Evolutionary conservation across 1,140 invertebrate genomes (phyloP).

Genomic region (Sipha flava): DNA sequence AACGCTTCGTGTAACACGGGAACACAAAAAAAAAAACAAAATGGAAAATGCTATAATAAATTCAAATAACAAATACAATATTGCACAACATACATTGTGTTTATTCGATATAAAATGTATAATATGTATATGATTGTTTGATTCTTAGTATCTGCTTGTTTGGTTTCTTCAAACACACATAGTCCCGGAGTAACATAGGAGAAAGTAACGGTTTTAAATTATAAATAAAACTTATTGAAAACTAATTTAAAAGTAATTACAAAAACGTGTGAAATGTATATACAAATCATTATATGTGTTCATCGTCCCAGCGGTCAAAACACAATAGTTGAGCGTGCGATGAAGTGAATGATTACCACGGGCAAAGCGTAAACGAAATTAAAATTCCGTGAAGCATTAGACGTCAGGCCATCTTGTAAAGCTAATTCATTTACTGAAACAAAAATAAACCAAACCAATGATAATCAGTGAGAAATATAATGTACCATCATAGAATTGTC

Average conservation of each 20-base stretch:
- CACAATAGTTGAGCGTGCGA: not conserved
- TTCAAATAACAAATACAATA: too few relatives aligned
- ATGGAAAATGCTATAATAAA: too few relatives aligned
- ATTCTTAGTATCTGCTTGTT: too few relatives aligned
- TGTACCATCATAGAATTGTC: too few relatives aligned
- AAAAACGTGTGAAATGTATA: not conserved
- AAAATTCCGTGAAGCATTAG: not conserved
- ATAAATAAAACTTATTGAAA: not conserved
- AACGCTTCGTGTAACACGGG: too few relatives aligned
- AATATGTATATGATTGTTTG: too few relatives aligned
- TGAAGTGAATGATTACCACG: not conserved
- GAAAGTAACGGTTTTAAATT: too few relatives aligned
- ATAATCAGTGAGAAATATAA: not conserved
- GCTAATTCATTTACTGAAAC: constrained; percentile 10
- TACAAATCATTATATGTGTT: not conserved
- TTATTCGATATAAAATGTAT: too few relatives aligned
- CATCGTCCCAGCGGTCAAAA: not conserved
- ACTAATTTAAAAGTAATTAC: not conserved
- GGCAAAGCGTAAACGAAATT: not conserved
- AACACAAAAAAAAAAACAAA: too few relatives aligned
- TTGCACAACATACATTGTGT: too few relatives aligned
- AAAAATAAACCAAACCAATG: not conserved
- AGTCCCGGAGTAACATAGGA: too few relatives aligned
- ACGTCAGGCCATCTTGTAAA: not conserved
- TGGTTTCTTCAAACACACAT: too few relatives aligned